These are phyloP conservation scores for Platycheirus rosarum DNA, from an alignment of 2,888 invertebrate genomes.

Conservation along the genomic window DNA sequence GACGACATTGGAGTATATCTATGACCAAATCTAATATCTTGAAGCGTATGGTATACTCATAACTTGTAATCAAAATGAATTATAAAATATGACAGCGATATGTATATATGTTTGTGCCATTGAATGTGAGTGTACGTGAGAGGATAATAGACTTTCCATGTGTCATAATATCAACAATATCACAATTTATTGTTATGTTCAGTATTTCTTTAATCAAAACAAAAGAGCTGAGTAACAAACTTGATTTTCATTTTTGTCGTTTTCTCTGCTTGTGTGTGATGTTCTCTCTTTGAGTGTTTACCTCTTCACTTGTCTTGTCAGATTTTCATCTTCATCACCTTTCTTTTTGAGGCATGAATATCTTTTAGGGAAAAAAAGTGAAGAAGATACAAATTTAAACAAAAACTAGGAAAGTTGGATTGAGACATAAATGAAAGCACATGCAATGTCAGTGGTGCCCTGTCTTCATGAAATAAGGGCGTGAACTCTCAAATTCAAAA, in stretches of 20 bases:
- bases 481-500: too few relatives aligned
- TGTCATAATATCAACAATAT: conserved; percentile 73
- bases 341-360: conserved; percentile 30
- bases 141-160: conserved; percentile 41
- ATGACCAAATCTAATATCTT: conserved; percentile 68
- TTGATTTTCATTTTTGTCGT: conserved; percentile 68
- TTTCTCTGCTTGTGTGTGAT: conserved; percentile 8
- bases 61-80: conserved; percentile 72
- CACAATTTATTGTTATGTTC: conserved; percentile 70
- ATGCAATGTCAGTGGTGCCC: too few relatives aligned
- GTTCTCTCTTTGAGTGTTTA: conserved; percentile 18
- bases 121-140: conserved; percentile 22
- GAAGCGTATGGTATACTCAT: conserved; percentile 63
- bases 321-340: conserved; percentile 67
- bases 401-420: background rate
- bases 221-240: conserved; percentile 69
- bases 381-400: conserved; percentile 4
- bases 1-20: conserved; percentile 54
- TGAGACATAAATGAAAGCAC: too few relatives aligned
- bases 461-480: too few relatives aligned
- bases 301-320: conserved; percentile 58
- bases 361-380: conserved; percentile 36
- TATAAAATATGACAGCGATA: conserved; percentile 64
- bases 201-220: conserved; percentile 61
- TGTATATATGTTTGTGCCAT: background rate